phyloP scores from a whole-genome alignment of 2,888 invertebrate genomes.

The Himalopsyche kuldschensis region DNA sequence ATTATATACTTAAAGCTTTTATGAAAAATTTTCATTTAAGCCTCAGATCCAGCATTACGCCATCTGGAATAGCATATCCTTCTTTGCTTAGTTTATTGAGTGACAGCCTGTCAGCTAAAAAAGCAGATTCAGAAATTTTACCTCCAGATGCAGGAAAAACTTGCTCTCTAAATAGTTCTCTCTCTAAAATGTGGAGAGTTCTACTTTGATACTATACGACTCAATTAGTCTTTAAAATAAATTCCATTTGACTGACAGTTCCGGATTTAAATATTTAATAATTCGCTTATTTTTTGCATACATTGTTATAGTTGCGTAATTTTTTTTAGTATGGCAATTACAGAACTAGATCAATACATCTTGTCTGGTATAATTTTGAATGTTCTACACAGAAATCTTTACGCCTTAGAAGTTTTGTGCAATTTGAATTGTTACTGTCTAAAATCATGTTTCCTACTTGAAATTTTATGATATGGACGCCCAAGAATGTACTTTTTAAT shows the following conservation, averaged over 20 bases:
- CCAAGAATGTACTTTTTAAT: too few species aligned
- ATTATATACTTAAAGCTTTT: too few species aligned
- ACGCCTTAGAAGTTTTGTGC: neutral
- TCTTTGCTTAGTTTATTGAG: conserved; percentile 64
- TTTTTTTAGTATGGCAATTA: neutral
- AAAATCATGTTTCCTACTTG: neutral
- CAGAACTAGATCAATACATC: neutral
- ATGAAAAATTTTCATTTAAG: conserved; percentile 29
- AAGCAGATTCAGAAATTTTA: conserved; percentile 66
- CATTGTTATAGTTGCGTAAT: neutral
- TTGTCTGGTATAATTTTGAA: neutral
- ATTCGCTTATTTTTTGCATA: neutral
- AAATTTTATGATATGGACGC: neutral
- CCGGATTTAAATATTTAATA: neutral
- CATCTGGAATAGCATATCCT: conserved; percentile 64
- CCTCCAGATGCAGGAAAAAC: conserved; percentile 64
- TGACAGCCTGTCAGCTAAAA: conserved; percentile 61
- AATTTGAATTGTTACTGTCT: neutral
- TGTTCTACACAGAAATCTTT: neutral
- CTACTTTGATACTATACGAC: too few species aligned
- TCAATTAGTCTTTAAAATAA: too few species aligned
- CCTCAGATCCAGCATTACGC: conserved; percentile 57
- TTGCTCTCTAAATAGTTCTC: conserved; percentile 66
- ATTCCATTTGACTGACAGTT: too few species aligned
- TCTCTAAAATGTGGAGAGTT: too few species aligned